Evolutionary conservation across 1,140 invertebrate genomes (phyloP).

Genomic region (Drosophila serrata): DNA sequence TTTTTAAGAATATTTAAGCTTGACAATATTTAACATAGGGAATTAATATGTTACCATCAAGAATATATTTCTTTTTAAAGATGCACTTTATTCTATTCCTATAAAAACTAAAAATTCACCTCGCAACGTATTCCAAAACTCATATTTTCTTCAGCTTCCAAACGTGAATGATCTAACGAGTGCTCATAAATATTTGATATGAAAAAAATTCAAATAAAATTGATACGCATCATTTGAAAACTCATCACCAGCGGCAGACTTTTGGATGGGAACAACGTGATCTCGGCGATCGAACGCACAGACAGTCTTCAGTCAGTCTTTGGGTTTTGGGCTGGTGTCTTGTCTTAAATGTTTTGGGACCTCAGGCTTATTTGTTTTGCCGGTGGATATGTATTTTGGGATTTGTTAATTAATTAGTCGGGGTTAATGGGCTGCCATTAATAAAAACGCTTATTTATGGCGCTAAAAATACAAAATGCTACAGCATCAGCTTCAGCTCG

Average conservation of each 20-base stretch:
- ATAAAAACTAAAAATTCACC: neutral
- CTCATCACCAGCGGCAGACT: constrained; percentile 63
- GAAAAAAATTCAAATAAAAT: constrained; percentile 73
- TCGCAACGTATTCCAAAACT: neutral
- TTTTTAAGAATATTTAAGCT: too few relatives aligned
- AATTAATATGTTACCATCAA: too few relatives aligned
- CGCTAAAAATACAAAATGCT: constrained; percentile 69
- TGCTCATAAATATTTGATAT: constrained; percentile 79
- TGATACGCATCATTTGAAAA: constrained; percentile 81
- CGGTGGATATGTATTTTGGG: constrained; percentile 57
- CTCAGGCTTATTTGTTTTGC: constrained; percentile 58
- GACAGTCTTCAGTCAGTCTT: constrained; percentile 18
- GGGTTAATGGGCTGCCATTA: constrained; percentile 80
- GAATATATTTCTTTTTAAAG: neutral
- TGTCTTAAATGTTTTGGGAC: constrained; percentile 27
- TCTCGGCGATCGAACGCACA: constrained; percentile 12
- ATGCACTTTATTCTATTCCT: neutral
- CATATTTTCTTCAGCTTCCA: neutral
- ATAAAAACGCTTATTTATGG: constrained; percentile 82
- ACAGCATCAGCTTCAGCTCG: constrained; percentile 6
- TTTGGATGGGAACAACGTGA: constrained; percentile 23
- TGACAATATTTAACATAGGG: too few relatives aligned
- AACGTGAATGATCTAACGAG: constrained; percentile 74
- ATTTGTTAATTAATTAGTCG: constrained; percentile 80
- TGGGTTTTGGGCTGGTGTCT: neutral